phyloP scores from a whole-genome alignment of 2,113 vertebrate genomes.

The Amphilophus citrinellus region DNA sequence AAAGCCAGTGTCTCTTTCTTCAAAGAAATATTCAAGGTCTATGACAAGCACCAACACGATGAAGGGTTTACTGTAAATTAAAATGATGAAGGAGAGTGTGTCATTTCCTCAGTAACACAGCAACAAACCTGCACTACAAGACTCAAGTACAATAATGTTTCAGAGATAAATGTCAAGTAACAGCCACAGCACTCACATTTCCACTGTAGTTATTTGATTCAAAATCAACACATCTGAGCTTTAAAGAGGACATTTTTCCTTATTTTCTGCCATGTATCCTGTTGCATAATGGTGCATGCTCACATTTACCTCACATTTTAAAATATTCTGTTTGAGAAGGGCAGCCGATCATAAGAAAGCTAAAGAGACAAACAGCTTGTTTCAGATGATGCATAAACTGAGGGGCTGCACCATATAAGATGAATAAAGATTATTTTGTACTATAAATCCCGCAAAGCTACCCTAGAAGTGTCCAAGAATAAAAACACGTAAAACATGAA shows the following conservation, averaged over 20 bases:
- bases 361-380: not conserved
- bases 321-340: not conserved
- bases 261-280: too few species aligned
- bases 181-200: too few species aligned
- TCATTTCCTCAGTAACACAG: not conserved
- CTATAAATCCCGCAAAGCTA: not conserved
- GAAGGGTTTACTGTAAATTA: conserved; percentile 12
- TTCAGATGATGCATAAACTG: not conserved
- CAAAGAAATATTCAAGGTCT: not conserved
- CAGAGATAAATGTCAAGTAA: not conserved
- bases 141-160: fast-evolving
- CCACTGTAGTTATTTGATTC: not conserved
- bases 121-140: not conserved
- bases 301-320: not conserved
- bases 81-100: not conserved
- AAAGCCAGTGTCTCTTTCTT: not conserved
- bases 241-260: fast-evolving
- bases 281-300: too few species aligned
- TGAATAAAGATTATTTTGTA: not conserved
- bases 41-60: not conserved
- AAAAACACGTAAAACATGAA: not conserved
- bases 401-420: not conserved
- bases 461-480: not conserved
- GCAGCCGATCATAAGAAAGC: not conserved
- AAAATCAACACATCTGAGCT: not conserved